Evolutionary conservation across 1,140 invertebrate species (phyloP).

Genomic region (Brachionus plicatilis): DNA sequence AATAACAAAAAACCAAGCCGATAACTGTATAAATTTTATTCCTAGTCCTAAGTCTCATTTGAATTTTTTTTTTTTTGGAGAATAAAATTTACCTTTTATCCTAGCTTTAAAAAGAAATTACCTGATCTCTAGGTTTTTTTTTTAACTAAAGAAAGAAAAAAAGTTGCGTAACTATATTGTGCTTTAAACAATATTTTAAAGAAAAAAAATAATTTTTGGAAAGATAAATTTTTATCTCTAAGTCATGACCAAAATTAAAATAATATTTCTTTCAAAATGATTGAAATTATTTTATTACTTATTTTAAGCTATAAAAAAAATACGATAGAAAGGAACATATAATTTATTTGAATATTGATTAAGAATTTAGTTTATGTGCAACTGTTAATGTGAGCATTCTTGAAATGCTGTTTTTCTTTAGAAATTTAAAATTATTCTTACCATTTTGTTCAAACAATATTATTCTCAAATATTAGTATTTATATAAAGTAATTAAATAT

Average conservation of each 20-base stretch:
- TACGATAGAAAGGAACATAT: no score
- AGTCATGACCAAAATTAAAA: neutral
- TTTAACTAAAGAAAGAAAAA: neutral
- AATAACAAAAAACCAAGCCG: neutral
- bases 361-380: no score
- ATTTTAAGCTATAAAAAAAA: no score
- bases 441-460: no score
- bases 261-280: neutral
- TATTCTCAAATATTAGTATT: no score
- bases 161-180: neutral
- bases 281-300: no score
- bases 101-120: neutral
- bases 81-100: neutral
- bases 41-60: neutral
- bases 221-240: neutral
- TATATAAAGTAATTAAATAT: no score
- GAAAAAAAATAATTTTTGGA: neutral
- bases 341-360: no score
- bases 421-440: no score
- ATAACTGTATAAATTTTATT: neutral
- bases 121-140: neutral
- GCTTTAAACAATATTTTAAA: neutral
- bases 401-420: no score
- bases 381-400: no score
- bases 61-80: neutral